Conservation (phyloP, 2,888 invertebrate genomes). For the Eristalinus sepulchralis region DNA sequence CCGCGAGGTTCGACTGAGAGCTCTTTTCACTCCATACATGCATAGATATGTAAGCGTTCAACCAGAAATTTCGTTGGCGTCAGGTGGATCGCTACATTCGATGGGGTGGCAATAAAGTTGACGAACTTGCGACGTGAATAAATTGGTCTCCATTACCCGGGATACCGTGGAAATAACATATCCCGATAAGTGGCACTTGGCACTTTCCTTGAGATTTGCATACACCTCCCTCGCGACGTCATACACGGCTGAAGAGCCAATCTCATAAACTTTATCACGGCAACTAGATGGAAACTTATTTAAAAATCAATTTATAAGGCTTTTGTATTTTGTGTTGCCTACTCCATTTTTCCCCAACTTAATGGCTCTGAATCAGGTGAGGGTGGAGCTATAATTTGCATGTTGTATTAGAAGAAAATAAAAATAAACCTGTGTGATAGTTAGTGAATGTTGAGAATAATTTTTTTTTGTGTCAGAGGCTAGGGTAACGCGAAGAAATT, state of each 20-base stretch:
- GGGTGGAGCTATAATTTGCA: slow-evolving; percentile 20
- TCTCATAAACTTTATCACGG: slow-evolving; percentile 37
- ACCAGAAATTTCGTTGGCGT: slow-evolving; percentile 8
- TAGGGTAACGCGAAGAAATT: too few species aligned
- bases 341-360: not conserved
- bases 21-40: slow-evolving; percentile 13
- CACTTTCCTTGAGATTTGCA: slow-evolving; percentile 30
- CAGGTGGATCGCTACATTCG: slow-evolving; percentile 23
- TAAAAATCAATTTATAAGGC: slow-evolving; percentile 47
- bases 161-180: slow-evolving; percentile 59
- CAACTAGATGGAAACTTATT: slow-evolving; percentile 58
- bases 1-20: not conserved
- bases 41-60: not conserved
- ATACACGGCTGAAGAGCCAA: slow-evolving; percentile 13
- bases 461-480: too few species aligned
- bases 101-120: slow-evolving; percentile 52
- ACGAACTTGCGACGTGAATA: slow-evolving; percentile 48
- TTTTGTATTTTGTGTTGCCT: not conserved
- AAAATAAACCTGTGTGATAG: too few species aligned
- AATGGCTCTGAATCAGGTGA: slow-evolving; percentile 28
- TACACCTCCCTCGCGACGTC: not conserved
- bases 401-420: slow-evolving; percentile 8
- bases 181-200: slow-evolving; percentile 54
- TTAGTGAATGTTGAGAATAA: too few species aligned
- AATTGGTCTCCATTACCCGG: slow-evolving; percentile 63